Conservation (phyloP, 2,113 vertebrate genomes). For the Damaliscus lunatus region DNA sequence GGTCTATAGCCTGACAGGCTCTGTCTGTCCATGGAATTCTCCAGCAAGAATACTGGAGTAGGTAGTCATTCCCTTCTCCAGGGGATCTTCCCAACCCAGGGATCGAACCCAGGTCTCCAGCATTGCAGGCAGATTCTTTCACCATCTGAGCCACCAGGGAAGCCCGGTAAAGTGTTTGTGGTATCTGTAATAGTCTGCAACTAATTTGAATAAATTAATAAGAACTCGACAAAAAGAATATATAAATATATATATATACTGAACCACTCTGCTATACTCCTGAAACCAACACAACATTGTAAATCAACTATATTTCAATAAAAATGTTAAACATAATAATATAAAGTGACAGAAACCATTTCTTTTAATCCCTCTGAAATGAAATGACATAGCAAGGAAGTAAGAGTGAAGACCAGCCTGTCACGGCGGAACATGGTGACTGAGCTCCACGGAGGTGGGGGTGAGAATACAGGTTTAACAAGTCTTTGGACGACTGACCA, state of each 20-base stretch:
- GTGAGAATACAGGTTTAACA: background rate
- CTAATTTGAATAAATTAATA: background rate
- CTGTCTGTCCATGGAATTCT: background rate
- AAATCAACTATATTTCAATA: background rate
- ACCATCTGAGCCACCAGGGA: background rate
- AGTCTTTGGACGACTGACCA: background rate
- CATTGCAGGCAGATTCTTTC: background rate
- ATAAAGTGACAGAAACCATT: background rate
- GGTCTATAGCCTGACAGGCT: background rate
- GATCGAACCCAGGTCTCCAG: background rate
- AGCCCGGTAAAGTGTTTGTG: background rate
- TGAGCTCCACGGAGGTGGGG: background rate
- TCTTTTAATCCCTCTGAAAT: background rate
- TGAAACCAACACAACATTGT: background rate
- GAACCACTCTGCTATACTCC: background rate
- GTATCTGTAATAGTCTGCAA: background rate
- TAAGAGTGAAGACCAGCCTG: background rate
- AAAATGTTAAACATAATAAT: background rate
- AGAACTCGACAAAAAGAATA: background rate
- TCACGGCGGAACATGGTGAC: accelerated
- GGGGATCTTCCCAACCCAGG: background rate
- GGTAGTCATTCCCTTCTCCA: background rate
- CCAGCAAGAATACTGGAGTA: background rate
- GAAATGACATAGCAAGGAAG: background rate
- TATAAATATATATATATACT: background rate